phyloP scores from a whole-genome alignment of 2,888 invertebrate genomes.

The Vanessa cardui region DNA sequence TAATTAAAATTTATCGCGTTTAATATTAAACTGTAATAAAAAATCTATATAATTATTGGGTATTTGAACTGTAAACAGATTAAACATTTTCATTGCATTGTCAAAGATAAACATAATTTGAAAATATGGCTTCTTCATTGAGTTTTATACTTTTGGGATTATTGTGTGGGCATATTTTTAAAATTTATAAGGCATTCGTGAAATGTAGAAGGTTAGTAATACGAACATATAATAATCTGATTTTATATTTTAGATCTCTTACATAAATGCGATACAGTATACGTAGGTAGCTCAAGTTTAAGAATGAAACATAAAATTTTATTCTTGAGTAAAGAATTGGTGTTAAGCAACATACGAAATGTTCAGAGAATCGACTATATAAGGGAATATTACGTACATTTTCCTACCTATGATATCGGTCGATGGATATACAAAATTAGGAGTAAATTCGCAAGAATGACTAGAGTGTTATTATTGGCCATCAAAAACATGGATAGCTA shows the following conservation, averaged over 20 bases:
- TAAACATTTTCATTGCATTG: neutral
- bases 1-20: slow-evolving; percentile 16
- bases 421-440: slow-evolving; percentile 42
- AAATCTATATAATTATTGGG: neutral
- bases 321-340: slow-evolving; percentile 30
- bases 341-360: slow-evolving; percentile 43
- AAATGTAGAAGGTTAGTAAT: neutral
- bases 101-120: neutral
- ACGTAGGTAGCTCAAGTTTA: slow-evolving; percentile 13
- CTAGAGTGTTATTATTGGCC: slow-evolving; percentile 32
- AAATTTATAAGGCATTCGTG: neutral
- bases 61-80: neutral
- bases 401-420: slow-evolving; percentile 39
- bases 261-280: slow-evolving; percentile 12
- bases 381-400: slow-evolving; percentile 21
- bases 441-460: slow-evolving; percentile 42
- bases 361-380: slow-evolving; percentile 40
- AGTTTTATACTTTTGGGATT: neutral
- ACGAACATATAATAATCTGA: neutral
- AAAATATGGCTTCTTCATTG: neutral
- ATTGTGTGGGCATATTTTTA: neutral
- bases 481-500: slow-evolving; percentile 22
- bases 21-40: slow-evolving; percentile 13
- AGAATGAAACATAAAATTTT: slow-evolving; percentile 36
- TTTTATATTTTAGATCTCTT: slow-evolving; percentile 12